phyloP scores from a whole-genome alignment of 2,113 vertebrate species.

The Paramormyrops kingsleyae region DNA sequence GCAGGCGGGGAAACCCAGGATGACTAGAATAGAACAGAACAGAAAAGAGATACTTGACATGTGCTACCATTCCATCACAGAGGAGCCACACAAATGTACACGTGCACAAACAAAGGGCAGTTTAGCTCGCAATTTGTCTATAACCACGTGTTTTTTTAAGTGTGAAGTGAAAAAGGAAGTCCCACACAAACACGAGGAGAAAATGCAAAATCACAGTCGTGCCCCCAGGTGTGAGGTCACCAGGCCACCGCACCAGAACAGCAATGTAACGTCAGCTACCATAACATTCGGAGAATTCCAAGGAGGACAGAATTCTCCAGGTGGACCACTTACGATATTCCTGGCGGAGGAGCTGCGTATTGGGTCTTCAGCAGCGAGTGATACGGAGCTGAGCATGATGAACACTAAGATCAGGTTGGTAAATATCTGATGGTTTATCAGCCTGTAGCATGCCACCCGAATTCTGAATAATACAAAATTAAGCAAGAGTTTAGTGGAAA shows the following conservation, averaged over 20 bases:
- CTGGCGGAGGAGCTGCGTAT: conserved; percentile 91
- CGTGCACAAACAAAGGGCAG: background rate
- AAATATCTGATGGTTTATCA: conserved; percentile 97
- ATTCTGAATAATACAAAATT: conserved; percentile 60
- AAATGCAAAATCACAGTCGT: background rate
- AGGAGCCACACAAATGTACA: background rate
- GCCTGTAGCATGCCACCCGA: conserved; percentile 88
- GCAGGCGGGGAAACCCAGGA: background rate
- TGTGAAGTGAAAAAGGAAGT: background rate
- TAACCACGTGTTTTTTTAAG: background rate
- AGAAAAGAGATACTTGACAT: background rate
- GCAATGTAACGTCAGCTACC: background rate
- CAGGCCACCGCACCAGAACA: background rate
- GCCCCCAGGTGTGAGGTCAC: background rate
- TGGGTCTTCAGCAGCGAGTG: conserved; percentile 93
- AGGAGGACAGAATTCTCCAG: background rate
- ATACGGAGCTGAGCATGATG: conserved; percentile 98
- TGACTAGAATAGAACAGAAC: background rate
- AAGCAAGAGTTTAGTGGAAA: conserved; percentile 1
- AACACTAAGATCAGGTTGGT: conserved; percentile 98
- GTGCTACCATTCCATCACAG: background rate
- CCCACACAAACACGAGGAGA: background rate
- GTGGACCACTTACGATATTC: conserved; percentile 79
- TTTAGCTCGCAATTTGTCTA: background rate
- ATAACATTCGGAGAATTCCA: background rate